Base-by-base conservation (phyloP, 53 echinoderm and acorn worm species). In the Temnopleurus reevesii region DNA sequence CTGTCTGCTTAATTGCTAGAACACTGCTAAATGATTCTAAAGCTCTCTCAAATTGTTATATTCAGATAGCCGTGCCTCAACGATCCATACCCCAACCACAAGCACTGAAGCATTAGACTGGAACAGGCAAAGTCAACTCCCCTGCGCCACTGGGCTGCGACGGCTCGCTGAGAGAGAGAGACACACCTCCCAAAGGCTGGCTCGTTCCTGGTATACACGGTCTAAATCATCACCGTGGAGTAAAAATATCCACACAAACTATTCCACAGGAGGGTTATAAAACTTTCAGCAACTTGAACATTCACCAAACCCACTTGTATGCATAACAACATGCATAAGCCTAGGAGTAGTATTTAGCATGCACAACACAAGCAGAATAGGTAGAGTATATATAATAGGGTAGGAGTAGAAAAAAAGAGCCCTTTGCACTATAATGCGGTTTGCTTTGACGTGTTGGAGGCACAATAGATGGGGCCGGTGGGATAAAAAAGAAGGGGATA, bases 381-480 rank as follows among this genome's bases (percentile, higher is more conserved):
- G 71, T 38, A 23, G n/a, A n/a, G 8, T 30, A 41, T 38, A 71
- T 71, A 8, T n/a, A 71, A 38, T n/a, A 8, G 38, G 47, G 79
- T 51, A 51, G n/a, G 53, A 51, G 15, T 51, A 77, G 24, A 77
- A 77, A 45, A 44, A n/a, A n/a, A 59, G 24, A 77, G 27, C 81
- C 28, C 47, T 53, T 51, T 51, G 53, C 45, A 44, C 86, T 63
- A 63, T 86, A 86, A 63, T 44, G 46, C 64, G 64, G 86, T 63
- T 47, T 64, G 49, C 86, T 86, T 63, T 86, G 86, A 87, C 71
- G 66, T 49, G 66, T 19, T 19, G 5, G 71, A 12, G 65, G 28
- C 51, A 87, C 88, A 87, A 87, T 53, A 71, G 88, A 12, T 61
- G 54, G 88, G 88, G 88, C 88, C 71, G 36, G 53, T 66, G 53